phyloP scores from a whole-genome alignment of 2,113 vertebrate species.

The Saccopteryx bilineata region DNA sequence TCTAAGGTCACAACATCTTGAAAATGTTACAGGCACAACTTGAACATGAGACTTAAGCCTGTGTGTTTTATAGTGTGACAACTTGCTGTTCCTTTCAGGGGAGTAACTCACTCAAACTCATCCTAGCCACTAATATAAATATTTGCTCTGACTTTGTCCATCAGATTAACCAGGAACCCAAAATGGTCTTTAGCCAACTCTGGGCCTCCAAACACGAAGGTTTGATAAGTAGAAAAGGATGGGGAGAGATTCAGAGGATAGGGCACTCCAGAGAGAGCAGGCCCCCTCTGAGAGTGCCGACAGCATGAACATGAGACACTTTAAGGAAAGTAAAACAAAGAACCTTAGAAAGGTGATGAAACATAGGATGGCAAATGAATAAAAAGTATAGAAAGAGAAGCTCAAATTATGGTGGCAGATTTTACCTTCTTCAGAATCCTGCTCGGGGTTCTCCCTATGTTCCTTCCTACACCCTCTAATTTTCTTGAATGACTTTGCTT shows the following conservation, averaged over 20 bases:
- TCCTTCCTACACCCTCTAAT: neutral
- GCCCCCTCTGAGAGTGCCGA: neutral
- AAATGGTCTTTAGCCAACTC: neutral
- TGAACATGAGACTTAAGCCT: neutral
- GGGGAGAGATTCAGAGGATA: neutral
- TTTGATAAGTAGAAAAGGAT: neutral
- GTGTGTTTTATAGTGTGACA: neutral
- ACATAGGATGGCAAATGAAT: neutral
- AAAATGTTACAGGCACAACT: neutral
- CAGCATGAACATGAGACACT: neutral
- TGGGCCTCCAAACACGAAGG: neutral
- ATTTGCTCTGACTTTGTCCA: constrained; percentile 15
- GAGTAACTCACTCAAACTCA: neutral
- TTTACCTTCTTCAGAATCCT: constrained; percentile 46
- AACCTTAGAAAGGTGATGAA: neutral
- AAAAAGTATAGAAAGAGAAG: neutral
- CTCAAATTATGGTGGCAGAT: constrained; percentile 37
- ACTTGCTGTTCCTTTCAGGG: neutral
- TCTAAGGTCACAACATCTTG: neutral
- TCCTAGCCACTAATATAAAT: neutral
- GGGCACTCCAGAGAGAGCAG: neutral
- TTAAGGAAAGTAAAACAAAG: neutral
- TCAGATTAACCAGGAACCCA: neutral
- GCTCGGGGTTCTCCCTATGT: neutral
- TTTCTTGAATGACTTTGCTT: constrained; percentile 53